Evolutionary conservation across 2,797 vertebrate species (phyloP).

Genomic region (Decapterus maruadsi): DNA sequence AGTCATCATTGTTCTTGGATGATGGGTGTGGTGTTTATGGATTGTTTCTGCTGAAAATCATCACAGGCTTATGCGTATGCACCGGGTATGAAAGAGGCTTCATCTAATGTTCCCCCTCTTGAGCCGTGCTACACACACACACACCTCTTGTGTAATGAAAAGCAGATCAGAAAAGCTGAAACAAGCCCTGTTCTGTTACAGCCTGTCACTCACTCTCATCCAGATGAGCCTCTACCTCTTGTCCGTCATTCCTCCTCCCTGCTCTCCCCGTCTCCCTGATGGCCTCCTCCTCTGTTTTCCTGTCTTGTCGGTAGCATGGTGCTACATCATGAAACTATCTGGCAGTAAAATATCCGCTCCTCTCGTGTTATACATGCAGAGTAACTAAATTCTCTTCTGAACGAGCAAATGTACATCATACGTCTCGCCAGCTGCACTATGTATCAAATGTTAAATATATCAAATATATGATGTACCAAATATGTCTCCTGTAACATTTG

Average conservation of each 20-base stretch:
- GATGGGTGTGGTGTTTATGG: background rate
- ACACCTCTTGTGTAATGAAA: slow-evolving; percentile 82
- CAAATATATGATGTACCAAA: background rate
- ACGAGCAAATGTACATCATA: background rate
- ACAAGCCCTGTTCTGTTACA: slow-evolving; percentile 85
- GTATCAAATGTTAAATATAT: background rate
- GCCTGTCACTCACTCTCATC: slow-evolving; percentile 71
- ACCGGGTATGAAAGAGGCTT: background rate
- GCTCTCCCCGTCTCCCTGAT: slow-evolving; percentile 7
- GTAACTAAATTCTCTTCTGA: background rate
- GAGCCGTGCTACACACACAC: slow-evolving; percentile 3
- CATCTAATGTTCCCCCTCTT: slow-evolving; percentile 17
- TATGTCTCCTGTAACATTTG: slow-evolving; percentile 30
- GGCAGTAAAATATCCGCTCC: background rate
- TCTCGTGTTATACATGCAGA: background rate
- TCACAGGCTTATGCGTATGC: background rate
- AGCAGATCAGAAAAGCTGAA: slow-evolving; percentile 83
- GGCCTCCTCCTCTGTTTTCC: slow-evolving; percentile 11
- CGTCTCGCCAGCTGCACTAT: slow-evolving; percentile 6
- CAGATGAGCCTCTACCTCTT: slow-evolving; percentile 45
- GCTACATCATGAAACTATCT: background rate
- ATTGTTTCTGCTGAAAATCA: background rate
- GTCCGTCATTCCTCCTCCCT: slow-evolving; percentile 34
- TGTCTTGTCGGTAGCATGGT: background rate
- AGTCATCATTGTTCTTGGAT: background rate